Evolutionary conservation across 1,140 invertebrate genomes (phyloP).

Genomic region (Mizuhopecten yessoensis): DNA sequence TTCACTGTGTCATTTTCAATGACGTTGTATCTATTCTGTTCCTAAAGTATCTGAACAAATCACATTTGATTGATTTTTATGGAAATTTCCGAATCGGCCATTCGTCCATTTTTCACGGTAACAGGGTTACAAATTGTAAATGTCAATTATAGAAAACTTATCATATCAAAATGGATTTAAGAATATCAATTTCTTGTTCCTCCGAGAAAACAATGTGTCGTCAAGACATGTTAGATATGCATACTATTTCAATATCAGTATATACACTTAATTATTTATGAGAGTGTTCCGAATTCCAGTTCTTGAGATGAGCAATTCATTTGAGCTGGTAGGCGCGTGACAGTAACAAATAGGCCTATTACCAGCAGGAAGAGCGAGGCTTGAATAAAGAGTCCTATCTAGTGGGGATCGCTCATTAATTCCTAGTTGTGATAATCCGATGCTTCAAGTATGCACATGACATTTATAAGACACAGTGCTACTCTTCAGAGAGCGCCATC

Average conservation of each 20-base stretch:
- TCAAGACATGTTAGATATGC: neutral
- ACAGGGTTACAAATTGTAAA: neutral
- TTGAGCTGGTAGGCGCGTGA: neutral
- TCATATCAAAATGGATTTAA: neutral
- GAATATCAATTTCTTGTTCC: neutral
- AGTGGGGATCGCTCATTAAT: conserved; percentile 25
- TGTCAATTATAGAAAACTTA: conserved; percentile 12
- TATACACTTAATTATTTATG: conserved; percentile 30
- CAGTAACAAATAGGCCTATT: conserved; percentile 34
- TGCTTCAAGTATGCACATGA: conserved; percentile 38
- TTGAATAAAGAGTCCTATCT: conserved; percentile 30
- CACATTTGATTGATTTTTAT: no score
- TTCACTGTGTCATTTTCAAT: neutral
- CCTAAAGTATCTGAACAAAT: no score
- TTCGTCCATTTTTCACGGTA: neutral
- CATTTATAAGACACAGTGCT: conserved; percentile 16
- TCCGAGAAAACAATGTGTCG: neutral
- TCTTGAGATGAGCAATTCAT: conserved; percentile 39
- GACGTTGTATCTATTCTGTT: no score
- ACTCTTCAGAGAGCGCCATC: neutral
- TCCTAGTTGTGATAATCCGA: conserved; percentile 33
- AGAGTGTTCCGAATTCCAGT: conserved; percentile 25
- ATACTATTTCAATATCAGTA: conserved; percentile 21
- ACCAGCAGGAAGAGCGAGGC: conserved; percentile 29
- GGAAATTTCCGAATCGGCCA: neutral